Evolutionary conservation across 2,113 vertebrate genomes (phyloP), one percentile per base, ranked within the genome.

Genomic region (Climacteris rufus): DNA sequence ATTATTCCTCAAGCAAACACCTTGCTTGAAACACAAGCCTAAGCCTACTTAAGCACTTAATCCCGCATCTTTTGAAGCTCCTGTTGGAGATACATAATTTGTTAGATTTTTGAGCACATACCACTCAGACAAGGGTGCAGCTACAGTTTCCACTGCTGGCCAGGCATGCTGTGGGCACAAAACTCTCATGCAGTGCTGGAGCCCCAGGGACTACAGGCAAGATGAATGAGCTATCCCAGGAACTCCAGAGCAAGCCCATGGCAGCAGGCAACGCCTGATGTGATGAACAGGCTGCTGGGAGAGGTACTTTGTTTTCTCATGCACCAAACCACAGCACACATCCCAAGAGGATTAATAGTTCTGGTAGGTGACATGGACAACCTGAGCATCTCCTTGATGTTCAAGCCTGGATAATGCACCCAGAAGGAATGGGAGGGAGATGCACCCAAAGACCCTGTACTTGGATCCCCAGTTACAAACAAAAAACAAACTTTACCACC

Each of bases 11-110:
- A 96, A 96, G 83, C 83, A 86, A 53, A 44, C 65, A 79, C 95
- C 93, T 90, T 88, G 59, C 87, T 94, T 64, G 57, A 96, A 97
- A 96, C 83, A 88, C 79, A 94, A 91, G 27, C 69, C 71, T 85
- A 91, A 97, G 82, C 87, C 87, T 87, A 93, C 89, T 94, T 93
- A 94, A 92, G 93, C 89, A 89, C 91, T 97, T 85, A 84, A 90
- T 81, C 59, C 87, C 72, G 90, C 90, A 85, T 60, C 87, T 92
- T 87, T 87, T 64, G 78, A 96, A 96, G 87, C 54, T 20, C 8
- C 0, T n/a, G 37, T 4, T 59, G 69, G 84, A 96, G 96, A 77
- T 59, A 84, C 33, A 65, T 3, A 10, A 57, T 81, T 95, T 61
- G 91, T 78, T 50, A 83, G 40, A 76, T 24, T 69, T 94, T 74